Evolutionary conservation across 2,888 invertebrate genomes (phyloP), one percentile per base, ranked within the genome.

Genomic region (Automeris io): DNA sequence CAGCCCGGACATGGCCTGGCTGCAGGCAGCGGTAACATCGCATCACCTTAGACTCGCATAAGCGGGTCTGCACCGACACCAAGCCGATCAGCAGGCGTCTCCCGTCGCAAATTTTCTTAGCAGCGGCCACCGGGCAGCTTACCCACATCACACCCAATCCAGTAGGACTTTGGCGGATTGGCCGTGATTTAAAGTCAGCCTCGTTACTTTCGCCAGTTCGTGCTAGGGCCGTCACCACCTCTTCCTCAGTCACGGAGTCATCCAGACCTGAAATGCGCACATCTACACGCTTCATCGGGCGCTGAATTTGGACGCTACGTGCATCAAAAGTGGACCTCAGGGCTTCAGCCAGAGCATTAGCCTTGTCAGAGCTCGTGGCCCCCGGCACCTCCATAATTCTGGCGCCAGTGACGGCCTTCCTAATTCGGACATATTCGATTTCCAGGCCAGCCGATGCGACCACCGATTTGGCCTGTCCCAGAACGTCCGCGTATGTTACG

Each of bases 11-110:
- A 16, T 40, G 35, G 1, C 34, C 40, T 11, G 2, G n/a, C 23
- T 16, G 16, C 2, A 33, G 33, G 11, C 33, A 39, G 2, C 35
- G 29, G 18, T 8, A 39, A 18, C 35, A 39, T 7, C 31, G 29
- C n/a, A 35, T 1, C 1, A 23, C 29, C 9, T 35, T n/a, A 2
- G 13, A 2, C 7, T 39, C 21, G 1, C 33, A 11, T 1, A 34
- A 7, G 2, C 29, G 13, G 0, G 29, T 31, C 19, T 19, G 18
- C n/a, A 19, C 32, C 1, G 2, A 19, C 3, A 18, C 9, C 35
- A 16, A 35, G 7, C 25, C 35, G 9, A 23, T 12, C 12, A 8
- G 22, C 2, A 22, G 22, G 18, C 19, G 32, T 32, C 21, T 32
- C 2, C 11, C 18, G 6, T n/a, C 19, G 2, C 11, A 2, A 3